Evolutionary conservation across 2,888 invertebrate species (phyloP).

Genomic region (Amblyjoppa proteus): DNA sequence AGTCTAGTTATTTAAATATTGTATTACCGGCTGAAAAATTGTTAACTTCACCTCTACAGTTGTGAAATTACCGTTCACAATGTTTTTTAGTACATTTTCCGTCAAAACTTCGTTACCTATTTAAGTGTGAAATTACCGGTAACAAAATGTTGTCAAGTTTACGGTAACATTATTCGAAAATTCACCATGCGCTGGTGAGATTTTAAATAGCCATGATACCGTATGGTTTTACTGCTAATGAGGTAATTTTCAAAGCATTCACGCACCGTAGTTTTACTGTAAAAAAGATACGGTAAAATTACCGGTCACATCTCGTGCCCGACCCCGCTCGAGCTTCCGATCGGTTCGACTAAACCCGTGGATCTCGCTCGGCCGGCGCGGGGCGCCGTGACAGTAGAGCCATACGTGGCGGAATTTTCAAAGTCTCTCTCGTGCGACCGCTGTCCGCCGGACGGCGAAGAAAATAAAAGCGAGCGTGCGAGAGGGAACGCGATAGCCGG

Average conservation of each 20-base stretch:
- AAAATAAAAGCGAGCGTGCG: conserved; percentile 5
- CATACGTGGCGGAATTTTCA: conserved; percentile 64
- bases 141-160: no score
- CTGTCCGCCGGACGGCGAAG: conserved; percentile 10
- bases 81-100: no score
- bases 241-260: not conserved
- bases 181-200: no score
- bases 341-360: not conserved
- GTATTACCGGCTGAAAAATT: no score
- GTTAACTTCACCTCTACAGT: no score
- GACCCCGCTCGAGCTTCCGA: conserved; percentile 43
- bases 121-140: no score
- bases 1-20: no score
- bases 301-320: conserved; percentile 20
- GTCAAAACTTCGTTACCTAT: no score
- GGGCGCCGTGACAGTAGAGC: conserved; percentile 12
- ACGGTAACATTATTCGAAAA: no score
- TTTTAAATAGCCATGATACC: no score
- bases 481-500: not conserved
- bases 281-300: conserved; percentile 19
- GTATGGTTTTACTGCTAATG: no score
- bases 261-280: not conserved
- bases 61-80: no score
- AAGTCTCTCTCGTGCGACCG: conserved; percentile 24
- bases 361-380: not conserved